Percentiles rank a stretch among this genome's conserved stretches.
Evolutionary conservation across 1,140 invertebrate species (phyloP).

Genomic region (Anastrepha obliqua): DNA sequence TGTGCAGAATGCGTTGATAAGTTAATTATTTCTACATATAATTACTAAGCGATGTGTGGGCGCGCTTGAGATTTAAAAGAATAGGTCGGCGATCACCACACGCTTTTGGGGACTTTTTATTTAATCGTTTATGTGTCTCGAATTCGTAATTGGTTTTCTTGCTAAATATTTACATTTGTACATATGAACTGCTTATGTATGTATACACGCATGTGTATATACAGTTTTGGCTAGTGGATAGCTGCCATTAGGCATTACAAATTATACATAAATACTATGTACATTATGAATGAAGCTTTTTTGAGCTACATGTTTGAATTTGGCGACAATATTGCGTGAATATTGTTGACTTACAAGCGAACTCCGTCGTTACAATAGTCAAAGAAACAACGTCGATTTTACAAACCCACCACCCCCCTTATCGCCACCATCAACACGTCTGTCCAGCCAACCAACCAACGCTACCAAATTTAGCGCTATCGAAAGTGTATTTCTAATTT

Average conservation of each 20-base stretch:
- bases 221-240: background rate
- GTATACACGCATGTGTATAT: background rate
- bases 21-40: background rate
- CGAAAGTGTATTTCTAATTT: slow-evolving; percentile 51
- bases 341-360: background rate
- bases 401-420: background rate
- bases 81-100: background rate
- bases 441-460: background rate
- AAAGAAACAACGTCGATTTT: background rate
- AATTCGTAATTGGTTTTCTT: slow-evolving; percentile 38
- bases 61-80: slow-evolving; percentile 7
- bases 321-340: background rate
- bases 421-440: background rate
- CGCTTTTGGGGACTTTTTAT: background rate
- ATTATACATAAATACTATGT: background rate
- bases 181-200: background rate
- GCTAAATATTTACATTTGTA: background rate
- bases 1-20: slow-evolving; percentile 37
- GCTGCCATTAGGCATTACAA: slow-evolving; percentile 31
- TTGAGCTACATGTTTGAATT: background rate
- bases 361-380: background rate
- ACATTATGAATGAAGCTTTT: slow-evolving; percentile 21
- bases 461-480: slow-evolving; percentile 11
- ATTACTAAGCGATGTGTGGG: slow-evolving; percentile 4
- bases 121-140: slow-evolving; percentile 24